Percentiles rank a stretch among this genome's conserved stretches.
Conservation (phyloP, 1,140 invertebrate genomes). For the Cylas formicarius region DNA sequence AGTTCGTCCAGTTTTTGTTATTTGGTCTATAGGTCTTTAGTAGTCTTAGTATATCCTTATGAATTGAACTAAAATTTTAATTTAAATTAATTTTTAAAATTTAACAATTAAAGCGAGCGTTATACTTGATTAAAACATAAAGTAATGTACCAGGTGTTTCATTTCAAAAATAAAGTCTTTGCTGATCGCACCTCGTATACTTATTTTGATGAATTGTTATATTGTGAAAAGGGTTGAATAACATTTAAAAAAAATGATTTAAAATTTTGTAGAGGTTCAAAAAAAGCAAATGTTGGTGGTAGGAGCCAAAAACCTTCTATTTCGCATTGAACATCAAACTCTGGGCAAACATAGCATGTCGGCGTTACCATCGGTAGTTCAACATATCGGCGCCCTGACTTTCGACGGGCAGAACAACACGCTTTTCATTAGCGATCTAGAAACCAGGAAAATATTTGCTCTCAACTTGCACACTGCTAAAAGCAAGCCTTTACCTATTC, state of each 20-base stretch:
- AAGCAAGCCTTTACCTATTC: conserved; percentile 39
- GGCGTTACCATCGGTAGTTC: conserved; percentile 40
- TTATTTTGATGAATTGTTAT: not conserved
- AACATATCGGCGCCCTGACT: conserved; percentile 40
- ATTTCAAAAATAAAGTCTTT: too few relatives aligned
- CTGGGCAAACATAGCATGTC: conserved; percentile 44
- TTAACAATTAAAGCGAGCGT: too few relatives aligned
- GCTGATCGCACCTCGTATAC: too few relatives aligned
- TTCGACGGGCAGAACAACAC: conserved; percentile 44
- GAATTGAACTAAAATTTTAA: too few relatives aligned
- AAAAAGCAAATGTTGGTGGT: conserved; percentile 43
- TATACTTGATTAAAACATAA: too few relatives aligned
- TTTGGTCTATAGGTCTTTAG: too few relatives aligned
- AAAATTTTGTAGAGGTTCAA: conserved; percentile 19
- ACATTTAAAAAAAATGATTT: not conserved
- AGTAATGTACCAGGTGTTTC: too few relatives aligned
- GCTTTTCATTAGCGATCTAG: conserved; percentile 49
- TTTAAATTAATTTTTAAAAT: too few relatives aligned
- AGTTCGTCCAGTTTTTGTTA: too few relatives aligned
- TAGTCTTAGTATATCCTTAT: too few relatives aligned
- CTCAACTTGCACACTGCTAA: conserved; percentile 40
- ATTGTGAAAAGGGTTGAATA: not conserved
- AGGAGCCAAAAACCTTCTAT: conserved; percentile 38
- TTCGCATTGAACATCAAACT: conserved; percentile 44
- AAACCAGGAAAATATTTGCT: conserved; percentile 42